phyloP scores from a whole-genome alignment of 2,797 vertebrate genomes.

The Okamejei kenojei region DNA sequence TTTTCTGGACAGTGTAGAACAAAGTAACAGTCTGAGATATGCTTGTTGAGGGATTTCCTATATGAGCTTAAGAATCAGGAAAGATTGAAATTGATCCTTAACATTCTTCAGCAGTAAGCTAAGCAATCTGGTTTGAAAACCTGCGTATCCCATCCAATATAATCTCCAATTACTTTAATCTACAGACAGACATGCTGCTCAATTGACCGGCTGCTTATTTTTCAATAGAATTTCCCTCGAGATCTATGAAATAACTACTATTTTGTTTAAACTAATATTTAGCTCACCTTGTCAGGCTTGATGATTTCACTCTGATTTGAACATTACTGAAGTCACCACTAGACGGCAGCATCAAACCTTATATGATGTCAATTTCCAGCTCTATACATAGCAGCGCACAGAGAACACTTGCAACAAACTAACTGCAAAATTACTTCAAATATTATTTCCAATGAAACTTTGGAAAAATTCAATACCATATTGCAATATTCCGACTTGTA shows the following conservation, averaged over 20 bases:
- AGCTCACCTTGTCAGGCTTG: neutral
- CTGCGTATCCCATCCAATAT: neutral
- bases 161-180: neutral
- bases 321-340: neutral
- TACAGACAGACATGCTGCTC: neutral
- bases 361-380: neutral
- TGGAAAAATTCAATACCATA: neutral
- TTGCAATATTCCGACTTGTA: neutral
- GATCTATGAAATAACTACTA: neutral
- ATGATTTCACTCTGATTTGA: neutral
- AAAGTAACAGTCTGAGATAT: neutral
- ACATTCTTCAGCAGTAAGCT: neutral
- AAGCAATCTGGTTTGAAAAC: neutral
- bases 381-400: neutral
- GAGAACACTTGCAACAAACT: neutral
- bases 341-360: constrained; percentile 7
- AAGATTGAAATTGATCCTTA: neutral
- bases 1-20: neutral
- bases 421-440: neutral
- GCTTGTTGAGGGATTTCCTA: neutral
- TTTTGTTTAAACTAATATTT: neutral
- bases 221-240: neutral
- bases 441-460: neutral
- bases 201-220: neutral
- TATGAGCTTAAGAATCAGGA: neutral